Percentiles rank a stretch among this genome's conserved stretches.
Conservation (phyloP, 2,797 vertebrate species). For the Iguana delicatissima region DNA sequence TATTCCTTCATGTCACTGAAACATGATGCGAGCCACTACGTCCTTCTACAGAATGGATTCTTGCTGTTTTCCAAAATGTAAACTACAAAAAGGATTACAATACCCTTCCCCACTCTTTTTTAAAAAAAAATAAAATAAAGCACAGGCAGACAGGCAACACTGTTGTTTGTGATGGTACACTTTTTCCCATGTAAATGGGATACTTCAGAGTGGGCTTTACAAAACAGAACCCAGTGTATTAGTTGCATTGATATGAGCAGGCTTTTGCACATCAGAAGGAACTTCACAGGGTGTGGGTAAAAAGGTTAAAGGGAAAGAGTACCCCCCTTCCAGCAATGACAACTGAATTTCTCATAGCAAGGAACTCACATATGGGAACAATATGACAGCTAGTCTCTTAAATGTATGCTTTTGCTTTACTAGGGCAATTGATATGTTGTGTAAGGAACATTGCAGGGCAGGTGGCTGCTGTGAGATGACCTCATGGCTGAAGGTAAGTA, state of each 20-base stretch:
- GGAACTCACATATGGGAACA: slow-evolving; percentile 75
- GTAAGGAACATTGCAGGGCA: slow-evolving; percentile 71
- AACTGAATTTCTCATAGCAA: slow-evolving; percentile 69
- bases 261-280: slow-evolving; percentile 50
- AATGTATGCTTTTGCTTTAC: slow-evolving; percentile 69
- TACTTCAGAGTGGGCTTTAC: slow-evolving; percentile 30
- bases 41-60: background rate
- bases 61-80: background rate
- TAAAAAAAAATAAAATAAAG: background rate
- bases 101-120: background rate
- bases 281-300: slow-evolving; percentile 51
- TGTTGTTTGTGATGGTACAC: background rate
- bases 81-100: background rate
- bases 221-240: slow-evolving; percentile 30
- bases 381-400: slow-evolving; percentile 70
- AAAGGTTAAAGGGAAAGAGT: slow-evolving; percentile 71
- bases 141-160: background rate
- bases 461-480: slow-evolving; percentile 77
- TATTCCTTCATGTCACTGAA: background rate
- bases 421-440: slow-evolving; percentile 73
- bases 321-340: slow-evolving; percentile 61
- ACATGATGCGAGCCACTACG: background rate
- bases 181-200: background rate
- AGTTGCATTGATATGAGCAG: slow-evolving; percentile 15
- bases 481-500: slow-evolving; percentile 61